These are phyloP conservation scores for Girardinichthys multiradiatus DNA, from an alignment of 2,113 vertebrate species.

Conservation along the genomic window DNA sequence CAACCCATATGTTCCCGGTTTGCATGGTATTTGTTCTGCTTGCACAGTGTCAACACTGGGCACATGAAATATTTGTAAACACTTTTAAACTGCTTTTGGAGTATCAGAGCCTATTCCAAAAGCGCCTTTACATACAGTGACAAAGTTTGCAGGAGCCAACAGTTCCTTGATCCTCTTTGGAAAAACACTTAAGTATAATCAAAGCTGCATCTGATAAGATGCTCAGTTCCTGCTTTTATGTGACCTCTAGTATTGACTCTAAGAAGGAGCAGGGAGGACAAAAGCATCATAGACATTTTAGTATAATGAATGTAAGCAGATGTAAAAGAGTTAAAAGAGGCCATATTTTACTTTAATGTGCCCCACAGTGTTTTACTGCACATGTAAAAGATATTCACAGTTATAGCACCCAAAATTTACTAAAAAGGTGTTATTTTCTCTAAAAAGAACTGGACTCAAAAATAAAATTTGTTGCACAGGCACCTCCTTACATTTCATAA, in stretches of 20 bases:
- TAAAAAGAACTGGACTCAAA: background rate
- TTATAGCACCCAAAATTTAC: background rate
- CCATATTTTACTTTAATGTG: background rate
- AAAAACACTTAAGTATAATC: constrained; percentile 53
- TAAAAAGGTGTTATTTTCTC: background rate
- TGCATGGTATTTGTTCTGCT: constrained; percentile 22
- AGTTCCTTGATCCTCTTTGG: constrained; percentile 32
- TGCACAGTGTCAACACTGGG: constrained; percentile 4
- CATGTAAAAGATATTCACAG: background rate
- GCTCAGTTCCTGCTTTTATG: constrained; percentile 33
- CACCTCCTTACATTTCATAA: background rate
- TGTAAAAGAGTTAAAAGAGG: no score
- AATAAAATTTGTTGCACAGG: background rate
- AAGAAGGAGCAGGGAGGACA: background rate
- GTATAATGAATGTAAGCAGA: background rate
- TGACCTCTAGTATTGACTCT: constrained; percentile 29
- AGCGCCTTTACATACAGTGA: constrained; percentile 40
- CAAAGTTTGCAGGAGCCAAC: constrained; percentile 30
- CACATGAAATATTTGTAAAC: constrained; percentile 8
- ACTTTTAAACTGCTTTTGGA: constrained; percentile 40
- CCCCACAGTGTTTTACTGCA: background rate
- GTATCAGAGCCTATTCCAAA: constrained; percentile 31
- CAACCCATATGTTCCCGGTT: constrained; percentile 44
- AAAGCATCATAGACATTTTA: background rate
- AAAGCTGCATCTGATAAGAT: constrained; percentile 55